Percentiles rank a stretch among this genome's conserved stretches.
Conservation (phyloP, 1,140 invertebrate species). For the Megalonaias nervosa region DNA sequence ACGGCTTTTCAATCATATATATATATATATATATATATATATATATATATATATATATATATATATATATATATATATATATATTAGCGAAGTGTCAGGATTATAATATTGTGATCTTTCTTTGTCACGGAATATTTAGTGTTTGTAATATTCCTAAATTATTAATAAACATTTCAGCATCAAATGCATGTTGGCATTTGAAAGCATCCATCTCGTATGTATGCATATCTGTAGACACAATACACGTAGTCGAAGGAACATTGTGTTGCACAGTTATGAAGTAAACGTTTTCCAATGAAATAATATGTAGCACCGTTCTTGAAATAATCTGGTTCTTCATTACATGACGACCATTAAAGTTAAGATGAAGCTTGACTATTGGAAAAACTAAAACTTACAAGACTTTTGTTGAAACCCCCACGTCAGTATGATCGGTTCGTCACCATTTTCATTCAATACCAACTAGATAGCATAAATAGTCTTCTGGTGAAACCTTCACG, state of each 20-base stretch:
- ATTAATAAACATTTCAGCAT: constrained; percentile 10
- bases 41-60: too few relatives aligned
- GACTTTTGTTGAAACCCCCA: too few relatives aligned
- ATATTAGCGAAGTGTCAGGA: constrained; percentile 24
- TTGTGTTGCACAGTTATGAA: constrained; percentile 16
- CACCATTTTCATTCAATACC: too few relatives aligned
- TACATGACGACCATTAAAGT: constrained; percentile 1
- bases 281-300: constrained; percentile 11
- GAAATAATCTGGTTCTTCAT: constrained; percentile 20
- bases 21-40: too few relatives aligned
- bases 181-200: constrained; percentile 18
- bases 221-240: neutral
- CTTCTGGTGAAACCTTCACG: too few relatives aligned
- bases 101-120: constrained; percentile 7
- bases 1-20: neutral
- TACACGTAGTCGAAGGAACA: constrained; percentile 1
- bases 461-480: too few relatives aligned
- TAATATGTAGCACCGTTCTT: constrained; percentile 12
- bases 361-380: constrained; percentile 22
- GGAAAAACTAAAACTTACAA: too few relatives aligned
- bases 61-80: neutral
- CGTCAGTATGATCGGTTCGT: too few relatives aligned
- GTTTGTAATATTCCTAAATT: neutral
- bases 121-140: neutral
- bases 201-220: constrained; percentile 14